These are phyloP conservation scores for Noctilio leporinus DNA, from an alignment of 2,113 vertebrate species.

Conservation along the genomic window DNA sequence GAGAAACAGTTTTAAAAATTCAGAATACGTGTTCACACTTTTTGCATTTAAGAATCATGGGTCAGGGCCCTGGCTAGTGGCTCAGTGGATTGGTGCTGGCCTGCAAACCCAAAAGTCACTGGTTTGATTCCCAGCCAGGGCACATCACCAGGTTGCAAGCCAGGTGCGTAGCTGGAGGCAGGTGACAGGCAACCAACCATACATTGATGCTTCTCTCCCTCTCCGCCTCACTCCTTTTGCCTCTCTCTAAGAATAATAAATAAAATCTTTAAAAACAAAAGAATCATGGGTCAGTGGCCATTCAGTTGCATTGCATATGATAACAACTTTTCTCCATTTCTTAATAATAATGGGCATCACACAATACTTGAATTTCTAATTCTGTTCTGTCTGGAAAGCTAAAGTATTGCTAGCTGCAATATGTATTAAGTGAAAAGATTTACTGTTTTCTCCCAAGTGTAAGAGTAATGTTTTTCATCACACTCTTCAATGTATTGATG, in stretches of 20 bases:
- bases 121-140: too few relatives aligned
- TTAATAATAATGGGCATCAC: slow-evolving; percentile 42
- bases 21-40: slow-evolving; percentile 58
- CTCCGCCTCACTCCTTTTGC: too few relatives aligned
- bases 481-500: neutral
- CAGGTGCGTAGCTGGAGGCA: too few relatives aligned
- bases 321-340: slow-evolving; percentile 66
- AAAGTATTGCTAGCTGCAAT: slow-evolving; percentile 34
- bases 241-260: too few relatives aligned
- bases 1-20: neutral
- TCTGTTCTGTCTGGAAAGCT: slow-evolving; percentile 57
- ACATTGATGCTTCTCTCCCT: too few relatives aligned
- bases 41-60: slow-evolving; percentile 63
- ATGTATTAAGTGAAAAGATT: slow-evolving; percentile 50
- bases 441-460: slow-evolving; percentile 41
- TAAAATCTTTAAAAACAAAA: slow-evolving; percentile 67
- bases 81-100: too few relatives aligned
- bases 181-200: too few relatives aligned
- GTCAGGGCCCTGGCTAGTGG: slow-evolving; percentile 50
- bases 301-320: slow-evolving; percentile 53
- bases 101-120: too few relatives aligned
- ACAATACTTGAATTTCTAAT: slow-evolving; percentile 70
- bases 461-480: slow-evolving; percentile 51
- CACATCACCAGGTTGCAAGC: too few relatives aligned
- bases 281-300: slow-evolving; percentile 56